These are phyloP conservation scores for Botia kubotai DNA, from an alignment of 2,797 vertebrate genomes.

Conservation along the genomic window DNA sequence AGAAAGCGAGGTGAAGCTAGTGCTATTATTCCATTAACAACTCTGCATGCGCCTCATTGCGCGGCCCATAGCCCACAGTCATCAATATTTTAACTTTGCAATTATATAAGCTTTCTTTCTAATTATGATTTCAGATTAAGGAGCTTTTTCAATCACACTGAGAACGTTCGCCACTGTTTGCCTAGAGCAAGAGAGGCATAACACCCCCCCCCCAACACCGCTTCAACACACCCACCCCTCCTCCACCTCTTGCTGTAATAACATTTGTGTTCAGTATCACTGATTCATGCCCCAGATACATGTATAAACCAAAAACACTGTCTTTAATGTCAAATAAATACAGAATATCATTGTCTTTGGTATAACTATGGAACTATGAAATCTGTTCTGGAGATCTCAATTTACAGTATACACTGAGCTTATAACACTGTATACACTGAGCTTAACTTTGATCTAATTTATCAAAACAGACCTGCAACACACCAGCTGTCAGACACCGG, in stretches of 20 bases:
- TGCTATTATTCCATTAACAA: slow-evolving; percentile 71
- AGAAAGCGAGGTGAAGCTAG: slow-evolving; percentile 1
- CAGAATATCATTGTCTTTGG: slow-evolving; percentile 57
- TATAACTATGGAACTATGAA: not conserved
- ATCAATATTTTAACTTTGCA: slow-evolving; percentile 77
- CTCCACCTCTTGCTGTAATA: slow-evolving; percentile 47
- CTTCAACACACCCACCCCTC: slow-evolving; percentile 51
- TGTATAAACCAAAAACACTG: slow-evolving; percentile 45
- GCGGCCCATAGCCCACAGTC: slow-evolving; percentile 67
- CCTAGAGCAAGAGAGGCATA: slow-evolving; percentile 58
- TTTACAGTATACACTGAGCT: too few relatives aligned
- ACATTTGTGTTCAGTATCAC: slow-evolving; percentile 52
- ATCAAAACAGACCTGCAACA: not conserved
- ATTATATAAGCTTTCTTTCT: slow-evolving; percentile 75
- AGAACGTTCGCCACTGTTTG: slow-evolving; percentile 68
- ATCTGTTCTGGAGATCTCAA: not conserved
- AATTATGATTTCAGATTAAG: slow-evolving; percentile 81
- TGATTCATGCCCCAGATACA: slow-evolving; percentile 49
- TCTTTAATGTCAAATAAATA: slow-evolving; percentile 60
- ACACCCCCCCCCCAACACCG: slow-evolving; percentile 46
- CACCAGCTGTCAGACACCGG: not conserved
- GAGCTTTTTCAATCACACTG: slow-evolving; percentile 76
- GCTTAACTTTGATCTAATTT: not conserved
- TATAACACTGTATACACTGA: too few relatives aligned
- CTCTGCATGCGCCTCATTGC: slow-evolving; percentile 66